These are phyloP conservation scores for Yoshiicerus persimilis DNA, from an alignment of 1,140 invertebrate species.

Conservation along the genomic window DNA sequence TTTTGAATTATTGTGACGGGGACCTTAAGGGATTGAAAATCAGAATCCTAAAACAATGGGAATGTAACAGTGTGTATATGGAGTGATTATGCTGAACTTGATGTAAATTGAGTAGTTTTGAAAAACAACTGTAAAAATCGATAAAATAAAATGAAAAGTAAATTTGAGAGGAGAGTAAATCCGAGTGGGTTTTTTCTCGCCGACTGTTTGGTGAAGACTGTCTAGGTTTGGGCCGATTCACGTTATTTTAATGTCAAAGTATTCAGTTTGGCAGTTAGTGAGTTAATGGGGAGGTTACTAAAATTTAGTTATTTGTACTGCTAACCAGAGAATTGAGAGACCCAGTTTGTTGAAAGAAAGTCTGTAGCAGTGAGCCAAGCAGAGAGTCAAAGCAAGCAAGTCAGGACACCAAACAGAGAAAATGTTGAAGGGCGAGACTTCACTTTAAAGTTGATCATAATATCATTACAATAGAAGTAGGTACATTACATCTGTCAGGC, in stretches of 20 bases:
- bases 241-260: neutral
- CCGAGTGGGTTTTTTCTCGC: neutral
- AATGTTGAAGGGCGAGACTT: neutral
- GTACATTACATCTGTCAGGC: neutral
- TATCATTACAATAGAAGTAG: neutral
- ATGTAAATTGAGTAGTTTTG: neutral
- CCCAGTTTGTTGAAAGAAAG: neutral
- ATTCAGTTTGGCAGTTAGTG: neutral
- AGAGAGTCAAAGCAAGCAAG: neutral
- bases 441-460: neutral
- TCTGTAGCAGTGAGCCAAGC: neutral
- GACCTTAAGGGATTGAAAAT: too few species aligned
- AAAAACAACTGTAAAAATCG: neutral
- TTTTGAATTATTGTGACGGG: too few species aligned
- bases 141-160: neutral
- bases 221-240: neutral
- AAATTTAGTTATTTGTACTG: neutral
- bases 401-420: neutral
- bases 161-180: neutral
- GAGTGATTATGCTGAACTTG: too few species aligned
- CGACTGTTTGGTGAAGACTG: neutral
- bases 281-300: neutral
- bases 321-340: neutral
- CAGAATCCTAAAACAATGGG: too few species aligned
- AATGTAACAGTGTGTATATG: too few species aligned